These are phyloP conservation scores for Rostratula benghalensis DNA, from an alignment of 2,113 vertebrate genomes.

Conservation along the genomic window DNA sequence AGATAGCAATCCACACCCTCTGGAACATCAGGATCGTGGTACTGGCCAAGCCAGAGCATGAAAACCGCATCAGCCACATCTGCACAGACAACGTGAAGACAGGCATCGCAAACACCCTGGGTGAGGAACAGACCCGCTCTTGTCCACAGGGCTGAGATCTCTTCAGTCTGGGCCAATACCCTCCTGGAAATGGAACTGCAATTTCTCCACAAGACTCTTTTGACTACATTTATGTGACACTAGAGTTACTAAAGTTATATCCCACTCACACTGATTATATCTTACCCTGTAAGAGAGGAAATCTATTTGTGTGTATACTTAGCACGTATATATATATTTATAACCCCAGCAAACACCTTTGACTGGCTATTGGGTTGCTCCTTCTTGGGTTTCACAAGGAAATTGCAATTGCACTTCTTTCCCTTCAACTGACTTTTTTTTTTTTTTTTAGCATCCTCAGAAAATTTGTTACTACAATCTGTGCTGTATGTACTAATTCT, in stretches of 20 bases:
- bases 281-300: neutral
- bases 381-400: conserved; percentile 8
- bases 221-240: neutral
- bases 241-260: neutral
- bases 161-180: neutral
- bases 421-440: neutral
- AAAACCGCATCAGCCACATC: conserved; percentile 94
- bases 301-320: neutral
- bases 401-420: conserved; percentile 2
- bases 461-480: neutral
- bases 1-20: conserved; percentile 92
- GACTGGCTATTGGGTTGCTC: neutral
- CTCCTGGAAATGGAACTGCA: neutral
- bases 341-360: neutral
- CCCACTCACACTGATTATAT: neutral
- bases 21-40: conserved; percentile 95
- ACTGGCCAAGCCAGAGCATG: conserved; percentile 93
- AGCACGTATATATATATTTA: neutral
- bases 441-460: neutral
- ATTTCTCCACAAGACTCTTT: neutral
- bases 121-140: conserved; percentile 63
- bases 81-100: conserved; percentile 94
- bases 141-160: neutral
- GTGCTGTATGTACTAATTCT: neutral
- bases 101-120: conserved; percentile 94